Conservation (phyloP, 2,113 vertebrate species). For the Ardeotis arabs region DNA sequence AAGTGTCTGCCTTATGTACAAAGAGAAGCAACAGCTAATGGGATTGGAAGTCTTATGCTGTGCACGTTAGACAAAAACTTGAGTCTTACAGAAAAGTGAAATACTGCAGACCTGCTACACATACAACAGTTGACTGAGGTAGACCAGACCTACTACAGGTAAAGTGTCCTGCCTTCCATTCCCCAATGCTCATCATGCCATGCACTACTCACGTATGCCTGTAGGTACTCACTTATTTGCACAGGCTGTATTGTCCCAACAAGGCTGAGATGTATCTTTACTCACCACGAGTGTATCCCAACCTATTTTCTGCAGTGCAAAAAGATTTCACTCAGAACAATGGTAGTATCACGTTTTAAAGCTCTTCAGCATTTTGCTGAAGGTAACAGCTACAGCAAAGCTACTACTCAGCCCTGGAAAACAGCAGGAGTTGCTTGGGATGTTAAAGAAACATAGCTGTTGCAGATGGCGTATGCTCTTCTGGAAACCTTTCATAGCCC, state of each 20-base stretch:
- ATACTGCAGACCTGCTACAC: neutral
- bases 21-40: neutral
- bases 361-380: neutral
- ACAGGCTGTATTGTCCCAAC: neutral
- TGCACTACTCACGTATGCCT: neutral
- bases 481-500: neutral
- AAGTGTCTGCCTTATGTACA: neutral
- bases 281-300: neutral
- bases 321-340: neutral
- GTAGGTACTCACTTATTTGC: neutral
- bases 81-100: neutral
- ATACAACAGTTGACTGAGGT: neutral
- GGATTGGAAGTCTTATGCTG: neutral
- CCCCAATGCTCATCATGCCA: neutral
- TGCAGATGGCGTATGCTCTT: neutral
- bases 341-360: neutral
- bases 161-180: neutral
- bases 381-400: neutral
- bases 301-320: neutral
- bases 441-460: neutral
- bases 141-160: neutral
- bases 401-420: neutral
- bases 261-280: neutral
- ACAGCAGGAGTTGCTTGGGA: neutral
- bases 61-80: neutral